Evolutionary conservation across 2,113 vertebrate genomes (phyloP).

Genomic region (Aepyceros melampus): DNA sequence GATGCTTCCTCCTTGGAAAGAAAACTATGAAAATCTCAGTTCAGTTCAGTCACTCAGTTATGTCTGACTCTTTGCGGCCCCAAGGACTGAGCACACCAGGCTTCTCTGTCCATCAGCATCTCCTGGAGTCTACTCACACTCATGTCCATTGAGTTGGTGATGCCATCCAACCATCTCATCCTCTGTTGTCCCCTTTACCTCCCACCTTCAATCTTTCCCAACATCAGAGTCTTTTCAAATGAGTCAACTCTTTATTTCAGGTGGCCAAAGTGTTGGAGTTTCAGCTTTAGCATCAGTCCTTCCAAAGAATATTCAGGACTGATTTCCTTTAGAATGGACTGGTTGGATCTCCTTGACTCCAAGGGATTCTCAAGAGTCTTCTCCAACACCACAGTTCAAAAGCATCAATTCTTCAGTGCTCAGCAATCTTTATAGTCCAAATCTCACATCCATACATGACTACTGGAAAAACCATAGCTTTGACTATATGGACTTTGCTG

Average conservation of each 20-base stretch:
- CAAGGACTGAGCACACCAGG: fast-evolving
- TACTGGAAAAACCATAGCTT: neutral
- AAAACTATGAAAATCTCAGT: neutral
- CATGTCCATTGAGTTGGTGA: neutral
- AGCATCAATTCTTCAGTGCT: neutral
- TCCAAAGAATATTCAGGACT: neutral
- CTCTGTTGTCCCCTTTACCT: neutral
- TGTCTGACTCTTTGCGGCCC: neutral
- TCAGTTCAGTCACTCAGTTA: neutral
- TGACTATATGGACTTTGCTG: neutral
- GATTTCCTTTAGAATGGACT: neutral
- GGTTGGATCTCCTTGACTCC: neutral
- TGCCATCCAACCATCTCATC: neutral
- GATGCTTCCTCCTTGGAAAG: neutral
- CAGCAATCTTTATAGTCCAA: neutral
- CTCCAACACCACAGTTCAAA: neutral
- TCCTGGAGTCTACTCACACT: neutral
- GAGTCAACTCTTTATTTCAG: neutral
- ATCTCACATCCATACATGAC: neutral
- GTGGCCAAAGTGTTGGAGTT: neutral
- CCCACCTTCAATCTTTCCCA: neutral
- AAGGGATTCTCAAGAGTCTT: neutral
- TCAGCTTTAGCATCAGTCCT: neutral
- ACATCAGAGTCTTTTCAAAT: neutral
- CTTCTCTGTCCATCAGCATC: neutral